Conservation (phyloP, 2,888 invertebrate species). For the Orchesellides sinensis region DNA sequence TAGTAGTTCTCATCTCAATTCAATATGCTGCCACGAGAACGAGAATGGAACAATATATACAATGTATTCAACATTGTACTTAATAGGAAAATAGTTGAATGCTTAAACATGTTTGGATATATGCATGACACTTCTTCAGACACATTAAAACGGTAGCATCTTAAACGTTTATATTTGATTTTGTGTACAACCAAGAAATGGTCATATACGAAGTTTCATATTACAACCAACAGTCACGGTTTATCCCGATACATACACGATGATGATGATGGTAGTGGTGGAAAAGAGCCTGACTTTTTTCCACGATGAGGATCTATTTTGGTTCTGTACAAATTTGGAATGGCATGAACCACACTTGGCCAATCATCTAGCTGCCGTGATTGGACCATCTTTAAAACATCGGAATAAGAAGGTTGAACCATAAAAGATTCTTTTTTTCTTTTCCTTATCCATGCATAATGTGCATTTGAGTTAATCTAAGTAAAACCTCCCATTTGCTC, state of each 20-base stretch:
- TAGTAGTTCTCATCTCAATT: not conserved
- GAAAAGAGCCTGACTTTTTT: constrained; percentile 63
- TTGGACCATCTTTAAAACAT: constrained; percentile 73
- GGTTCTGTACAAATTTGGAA: constrained; percentile 75
- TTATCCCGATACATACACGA: not conserved
- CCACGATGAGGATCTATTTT: constrained; percentile 73
- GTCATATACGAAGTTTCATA: constrained; percentile 53
- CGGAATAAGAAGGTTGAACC: constrained; percentile 68
- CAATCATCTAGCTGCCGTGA: constrained; percentile 75
- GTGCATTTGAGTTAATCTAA: not conserved
- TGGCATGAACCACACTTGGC: constrained; percentile 75
- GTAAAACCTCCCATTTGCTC: constrained; percentile 13
- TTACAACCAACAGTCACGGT: constrained; percentile 13
- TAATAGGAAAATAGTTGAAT: not conserved
- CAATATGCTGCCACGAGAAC: not conserved
- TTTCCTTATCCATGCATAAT: constrained; percentile 38
- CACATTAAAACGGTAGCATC: constrained; percentile 2
- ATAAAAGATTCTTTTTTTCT: constrained; percentile 52
- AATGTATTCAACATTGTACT: too few species aligned
- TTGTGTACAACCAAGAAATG: constrained; percentile 4
- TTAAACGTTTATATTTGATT: constrained; percentile 6
- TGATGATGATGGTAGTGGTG: not conserved
- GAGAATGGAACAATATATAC: not conserved
- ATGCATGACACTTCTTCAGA: not conserved
- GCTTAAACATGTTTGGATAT: not conserved